These are phyloP conservation scores for Tinamus major DNA, from an alignment of 2,797 vertebrate species.

Conservation along the genomic window DNA sequence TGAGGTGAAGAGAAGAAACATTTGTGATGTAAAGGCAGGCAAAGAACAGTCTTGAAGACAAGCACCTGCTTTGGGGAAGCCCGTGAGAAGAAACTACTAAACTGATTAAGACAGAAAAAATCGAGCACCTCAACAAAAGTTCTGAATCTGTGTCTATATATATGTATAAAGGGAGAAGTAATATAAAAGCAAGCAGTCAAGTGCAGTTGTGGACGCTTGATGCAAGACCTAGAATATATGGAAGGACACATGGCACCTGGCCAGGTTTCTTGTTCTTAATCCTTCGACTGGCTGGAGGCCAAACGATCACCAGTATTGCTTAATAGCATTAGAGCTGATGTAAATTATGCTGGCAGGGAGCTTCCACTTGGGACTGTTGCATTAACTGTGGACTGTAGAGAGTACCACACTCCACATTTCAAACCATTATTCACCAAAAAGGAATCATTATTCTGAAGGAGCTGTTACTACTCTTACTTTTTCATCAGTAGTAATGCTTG, in stretches of 20 bases:
- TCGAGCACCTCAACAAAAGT: background rate
- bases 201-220: background rate
- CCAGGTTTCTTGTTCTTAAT: background rate
- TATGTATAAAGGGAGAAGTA: background rate
- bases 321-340: background rate
- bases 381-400: fast-evolving
- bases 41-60: background rate
- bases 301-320: background rate
- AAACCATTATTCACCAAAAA: background rate
- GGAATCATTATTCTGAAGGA: background rate
- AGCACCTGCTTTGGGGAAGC: fast-evolving
- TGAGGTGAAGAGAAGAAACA: background rate
- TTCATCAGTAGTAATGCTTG: background rate
- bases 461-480: background rate
- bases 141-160: background rate
- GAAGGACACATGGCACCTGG: background rate
- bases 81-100: background rate
- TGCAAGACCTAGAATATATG: background rate
- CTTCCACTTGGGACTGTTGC: background rate
- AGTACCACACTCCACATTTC: fast-evolving
- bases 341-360: background rate
- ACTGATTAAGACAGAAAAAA: background rate
- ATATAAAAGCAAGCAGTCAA: background rate
- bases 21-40: background rate
- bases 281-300: background rate